Conservation (phyloP, 1,140 invertebrate species). For the Drosophila micromelanica region DNA sequence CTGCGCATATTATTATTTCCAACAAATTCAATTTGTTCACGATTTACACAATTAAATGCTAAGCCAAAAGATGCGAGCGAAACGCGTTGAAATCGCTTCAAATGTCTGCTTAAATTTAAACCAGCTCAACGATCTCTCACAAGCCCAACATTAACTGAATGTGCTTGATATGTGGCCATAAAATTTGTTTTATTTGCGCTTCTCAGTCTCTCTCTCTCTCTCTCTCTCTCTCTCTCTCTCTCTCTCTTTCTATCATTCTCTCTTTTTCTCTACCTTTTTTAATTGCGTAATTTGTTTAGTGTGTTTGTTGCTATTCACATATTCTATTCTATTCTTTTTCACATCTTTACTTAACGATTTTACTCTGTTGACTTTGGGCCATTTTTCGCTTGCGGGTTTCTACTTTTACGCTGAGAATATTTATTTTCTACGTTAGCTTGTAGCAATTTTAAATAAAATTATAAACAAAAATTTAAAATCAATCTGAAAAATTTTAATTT, state of each 20-base stretch:
- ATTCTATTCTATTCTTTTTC: conserved; percentile 51
- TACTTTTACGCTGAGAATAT: too few relatives aligned
- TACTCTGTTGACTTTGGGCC: not conserved
- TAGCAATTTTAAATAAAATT: not conserved
- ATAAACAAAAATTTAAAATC: not conserved
- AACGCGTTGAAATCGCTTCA: conserved; percentile 46
- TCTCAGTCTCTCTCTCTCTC: not conserved
- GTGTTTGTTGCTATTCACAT: conserved; percentile 20
- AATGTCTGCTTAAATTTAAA: conserved; percentile 39
- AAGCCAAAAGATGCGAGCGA: conserved; percentile 42
- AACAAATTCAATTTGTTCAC: conserved; percentile 28
- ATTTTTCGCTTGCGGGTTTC: conserved; percentile 1
- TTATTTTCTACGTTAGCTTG: not conserved
- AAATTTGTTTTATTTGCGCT: conserved; percentile 36
- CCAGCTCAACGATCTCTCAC: conserved; percentile 25
- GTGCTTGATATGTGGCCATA: conserved; percentile 9
- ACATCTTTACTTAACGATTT: conserved; percentile 32
- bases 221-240: not conserved
- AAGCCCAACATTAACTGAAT: conserved; percentile 23
- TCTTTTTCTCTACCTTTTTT: conserved; percentile 11
- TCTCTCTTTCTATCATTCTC: not conserved
- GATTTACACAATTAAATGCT: conserved; percentile 36
- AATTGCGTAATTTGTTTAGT: conserved; percentile 67
- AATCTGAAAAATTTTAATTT: not conserved
- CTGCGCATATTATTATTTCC: conserved; percentile 28